These are phyloP conservation scores for Heterodera schachtii DNA, from an alignment of 1,140 invertebrate species.

Conservation along the genomic window DNA sequence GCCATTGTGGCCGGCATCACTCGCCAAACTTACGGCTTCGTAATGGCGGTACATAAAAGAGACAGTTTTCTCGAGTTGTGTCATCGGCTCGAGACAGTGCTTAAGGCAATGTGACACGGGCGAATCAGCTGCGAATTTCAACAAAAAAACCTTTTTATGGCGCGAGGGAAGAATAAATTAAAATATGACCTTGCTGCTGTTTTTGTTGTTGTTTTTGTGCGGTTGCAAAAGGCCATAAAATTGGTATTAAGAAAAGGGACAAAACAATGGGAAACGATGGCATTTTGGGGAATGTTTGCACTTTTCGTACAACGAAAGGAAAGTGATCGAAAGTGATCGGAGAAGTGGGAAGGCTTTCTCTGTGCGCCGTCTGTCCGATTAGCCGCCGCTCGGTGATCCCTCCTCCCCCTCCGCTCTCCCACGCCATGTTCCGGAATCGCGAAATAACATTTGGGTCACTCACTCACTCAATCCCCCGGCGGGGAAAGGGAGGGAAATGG, in stretches of 20 bases:
- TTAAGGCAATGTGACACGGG: constrained; percentile 41
- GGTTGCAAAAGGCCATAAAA: too few species aligned
- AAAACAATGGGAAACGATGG: background rate
- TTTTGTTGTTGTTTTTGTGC: background rate
- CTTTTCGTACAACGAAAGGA: too few species aligned
- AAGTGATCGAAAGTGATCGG: too few species aligned
- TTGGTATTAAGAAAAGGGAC: background rate
- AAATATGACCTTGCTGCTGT: background rate
- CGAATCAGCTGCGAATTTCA: background rate
- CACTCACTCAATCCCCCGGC: too few species aligned
- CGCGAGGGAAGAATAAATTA: background rate
- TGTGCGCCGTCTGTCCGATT: too few species aligned
- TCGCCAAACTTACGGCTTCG: constrained; percentile 32
- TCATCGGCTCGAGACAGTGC: constrained; percentile 49
- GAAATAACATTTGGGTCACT: too few species aligned
- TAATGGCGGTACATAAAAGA: constrained; percentile 48
- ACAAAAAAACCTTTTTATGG: too few species aligned
- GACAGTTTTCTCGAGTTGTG: constrained; percentile 42
- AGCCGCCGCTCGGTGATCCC: too few species aligned
- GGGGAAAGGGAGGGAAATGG: too few species aligned
- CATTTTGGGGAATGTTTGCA: background rate
- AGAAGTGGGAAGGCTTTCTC: too few species aligned
- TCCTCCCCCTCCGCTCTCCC: too few species aligned
- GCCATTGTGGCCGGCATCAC: background rate
- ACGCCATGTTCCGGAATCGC: too few species aligned